Evolutionary conservation across 2,797 vertebrate species (phyloP).

Genomic region (Xiphophorus birchmanni): DNA sequence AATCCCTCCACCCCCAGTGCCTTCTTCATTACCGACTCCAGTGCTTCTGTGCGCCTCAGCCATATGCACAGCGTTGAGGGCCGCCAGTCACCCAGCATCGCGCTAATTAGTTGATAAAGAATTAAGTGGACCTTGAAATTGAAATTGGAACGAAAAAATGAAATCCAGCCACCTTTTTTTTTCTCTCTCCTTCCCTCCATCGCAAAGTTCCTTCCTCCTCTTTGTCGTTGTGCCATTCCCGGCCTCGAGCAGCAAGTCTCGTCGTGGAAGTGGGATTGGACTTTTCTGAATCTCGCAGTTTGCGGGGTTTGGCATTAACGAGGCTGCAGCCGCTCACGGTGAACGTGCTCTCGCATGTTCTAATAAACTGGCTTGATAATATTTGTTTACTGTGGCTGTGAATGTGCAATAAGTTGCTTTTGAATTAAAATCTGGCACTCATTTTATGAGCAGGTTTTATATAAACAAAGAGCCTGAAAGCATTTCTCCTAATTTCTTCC

Average conservation of each 20-base stretch:
- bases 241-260: slow-evolving; percentile 54
- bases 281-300: slow-evolving; percentile 37
- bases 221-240: slow-evolving; percentile 45
- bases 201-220: slow-evolving; percentile 58
- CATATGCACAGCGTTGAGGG: slow-evolving; percentile 93
- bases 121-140: slow-evolving; percentile 99
- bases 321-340: slow-evolving; percentile 26
- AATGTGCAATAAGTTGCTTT: slow-evolving; percentile 41
- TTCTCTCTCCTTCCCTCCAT: slow-evolving; percentile 40
- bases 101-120: slow-evolving; percentile 96
- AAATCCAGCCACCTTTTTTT: slow-evolving; percentile 74
- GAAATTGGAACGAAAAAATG: slow-evolving; percentile 88
- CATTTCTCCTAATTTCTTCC: slow-evolving; percentile 21
- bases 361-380: slow-evolving; percentile 56
- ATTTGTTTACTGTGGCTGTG: slow-evolving; percentile 19
- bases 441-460: slow-evolving; percentile 1
- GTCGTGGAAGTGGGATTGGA: slow-evolving; percentile 55
- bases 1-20: slow-evolving; percentile 69
- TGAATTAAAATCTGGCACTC: neutral
- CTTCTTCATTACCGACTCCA: slow-evolving; percentile 90
- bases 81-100: slow-evolving; percentile 90
- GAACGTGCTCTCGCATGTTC: slow-evolving; percentile 35
- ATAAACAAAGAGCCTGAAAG: neutral
- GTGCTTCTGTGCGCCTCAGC: slow-evolving; percentile 87
- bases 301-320: slow-evolving; percentile 38